A percentile compares a stretch with the other conserved stretches of the same genome.
Evolutionary conservation across 2,113 vertebrate genomes (phyloP).

Genomic region (Ceyx margarethae): DNA sequence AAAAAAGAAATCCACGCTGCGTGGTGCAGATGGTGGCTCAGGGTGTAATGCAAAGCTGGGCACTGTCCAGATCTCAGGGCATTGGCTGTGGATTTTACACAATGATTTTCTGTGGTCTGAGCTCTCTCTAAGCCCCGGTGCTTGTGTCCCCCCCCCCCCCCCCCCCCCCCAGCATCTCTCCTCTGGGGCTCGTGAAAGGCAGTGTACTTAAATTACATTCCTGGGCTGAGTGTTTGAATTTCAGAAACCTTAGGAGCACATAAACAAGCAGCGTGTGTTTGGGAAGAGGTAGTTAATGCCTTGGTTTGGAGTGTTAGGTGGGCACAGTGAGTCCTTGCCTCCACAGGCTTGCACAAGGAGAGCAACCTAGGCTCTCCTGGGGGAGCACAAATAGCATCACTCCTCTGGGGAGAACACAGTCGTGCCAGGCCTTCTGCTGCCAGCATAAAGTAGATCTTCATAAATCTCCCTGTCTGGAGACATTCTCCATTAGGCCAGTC

Average conservation of each 20-base stretch:
- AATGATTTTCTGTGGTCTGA: neutral
- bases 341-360: neutral
- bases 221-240: neutral
- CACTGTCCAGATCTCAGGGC: neutral
- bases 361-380: neutral
- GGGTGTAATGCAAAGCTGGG: neutral
- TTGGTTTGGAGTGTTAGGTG: neutral
- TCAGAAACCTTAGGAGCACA: constrained; percentile 4
- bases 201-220: neutral
- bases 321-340: neutral
- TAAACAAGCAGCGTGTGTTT: neutral
- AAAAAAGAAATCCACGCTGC: neutral
- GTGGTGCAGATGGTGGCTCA: neutral
- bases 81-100: neutral
- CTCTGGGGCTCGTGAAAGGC: neutral
- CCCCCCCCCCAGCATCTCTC: rapidly evolving
- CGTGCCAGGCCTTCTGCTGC: constrained; percentile 31
- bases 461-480: constrained; percentile 4
- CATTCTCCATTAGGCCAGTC: neutral
- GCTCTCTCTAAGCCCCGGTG: neutral
- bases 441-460: neutral
- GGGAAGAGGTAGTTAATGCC: neutral
- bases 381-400: neutral
- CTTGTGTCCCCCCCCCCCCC: neutral
- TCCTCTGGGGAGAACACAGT: neutral